A percentile compares a stretch with the other conserved stretches of the same genome.
phyloP scores from a whole-genome alignment of 2,797 vertebrate genomes.

The Sebastes matsubarae region DNA sequence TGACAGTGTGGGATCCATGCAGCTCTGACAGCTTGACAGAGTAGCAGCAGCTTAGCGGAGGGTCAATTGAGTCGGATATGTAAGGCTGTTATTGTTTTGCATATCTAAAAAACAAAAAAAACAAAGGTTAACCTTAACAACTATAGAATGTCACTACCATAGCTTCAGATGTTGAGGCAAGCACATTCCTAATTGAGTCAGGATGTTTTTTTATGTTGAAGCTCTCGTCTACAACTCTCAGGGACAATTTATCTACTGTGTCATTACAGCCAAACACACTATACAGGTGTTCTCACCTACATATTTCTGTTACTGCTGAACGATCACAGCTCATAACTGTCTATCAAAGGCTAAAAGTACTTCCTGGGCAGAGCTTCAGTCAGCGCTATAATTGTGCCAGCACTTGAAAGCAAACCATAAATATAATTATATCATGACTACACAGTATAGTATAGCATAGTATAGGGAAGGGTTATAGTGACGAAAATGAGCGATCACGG shows the following conservation, averaged over 20 bases:
- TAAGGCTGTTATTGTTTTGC: too few relatives aligned
- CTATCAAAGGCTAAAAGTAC: too few relatives aligned
- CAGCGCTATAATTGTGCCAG: background rate
- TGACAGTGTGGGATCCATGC: too few relatives aligned
- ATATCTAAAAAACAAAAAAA: too few relatives aligned
- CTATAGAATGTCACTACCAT: background rate
- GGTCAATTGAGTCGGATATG: too few relatives aligned
- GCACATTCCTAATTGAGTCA: background rate
- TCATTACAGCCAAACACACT: background rate
- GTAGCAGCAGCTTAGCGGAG: too few relatives aligned
- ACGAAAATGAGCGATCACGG: too few relatives aligned
- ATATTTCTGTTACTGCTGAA: background rate
- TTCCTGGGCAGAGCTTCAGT: background rate
- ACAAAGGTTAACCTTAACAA: too few relatives aligned
- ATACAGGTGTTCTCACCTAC: background rate
- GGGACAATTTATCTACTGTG: background rate
- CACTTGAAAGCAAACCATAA: slow-evolving; percentile 2
- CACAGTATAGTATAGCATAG: too few relatives aligned
- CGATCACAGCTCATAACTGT: too few relatives aligned
- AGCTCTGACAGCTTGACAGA: too few relatives aligned
- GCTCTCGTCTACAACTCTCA: background rate
- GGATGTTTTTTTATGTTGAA: background rate
- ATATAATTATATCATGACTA: background rate
- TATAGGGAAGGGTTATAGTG: too few relatives aligned
- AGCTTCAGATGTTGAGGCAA: background rate